phyloP scores from a whole-genome alignment of 2,113 vertebrate genomes.

The Melanostigma gelatinosum region DNA sequence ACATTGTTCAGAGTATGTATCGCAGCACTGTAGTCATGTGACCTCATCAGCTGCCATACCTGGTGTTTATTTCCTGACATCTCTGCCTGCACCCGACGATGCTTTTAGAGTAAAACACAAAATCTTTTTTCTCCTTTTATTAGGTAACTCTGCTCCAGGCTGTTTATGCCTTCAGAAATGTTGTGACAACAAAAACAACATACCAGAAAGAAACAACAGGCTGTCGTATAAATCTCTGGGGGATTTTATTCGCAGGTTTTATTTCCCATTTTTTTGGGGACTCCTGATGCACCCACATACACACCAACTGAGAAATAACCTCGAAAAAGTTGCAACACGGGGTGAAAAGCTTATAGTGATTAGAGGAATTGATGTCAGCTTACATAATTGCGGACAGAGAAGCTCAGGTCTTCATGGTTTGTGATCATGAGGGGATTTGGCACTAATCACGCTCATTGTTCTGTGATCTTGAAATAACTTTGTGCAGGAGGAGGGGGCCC shows the following conservation, averaged over 20 bases:
- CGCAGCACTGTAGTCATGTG: neutral
- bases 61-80: neutral
- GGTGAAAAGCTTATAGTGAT: constrained; percentile 37
- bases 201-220: neutral
- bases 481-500: constrained; percentile 45
- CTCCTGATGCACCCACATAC: neutral
- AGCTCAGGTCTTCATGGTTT: constrained; percentile 42
- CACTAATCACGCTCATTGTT: constrained; percentile 36
- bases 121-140: neutral
- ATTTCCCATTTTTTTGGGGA: neutral
- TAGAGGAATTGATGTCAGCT: constrained; percentile 38
- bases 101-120: neutral
- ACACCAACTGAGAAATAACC: constrained; percentile 7
- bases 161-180: neutral
- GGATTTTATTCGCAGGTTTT: neutral
- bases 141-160: neutral
- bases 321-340: constrained; percentile 9
- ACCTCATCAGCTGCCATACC: neutral
- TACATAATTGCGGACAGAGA: constrained; percentile 31
- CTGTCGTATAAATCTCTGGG: neutral
- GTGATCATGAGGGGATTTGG: constrained; percentile 38
- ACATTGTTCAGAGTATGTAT: no score
- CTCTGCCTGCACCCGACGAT: neutral
- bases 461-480: constrained; percentile 48
- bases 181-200: neutral